Evolutionary conservation across 2,888 invertebrate species (phyloP).

Genomic region (Macrostomum cliftonense): DNA sequence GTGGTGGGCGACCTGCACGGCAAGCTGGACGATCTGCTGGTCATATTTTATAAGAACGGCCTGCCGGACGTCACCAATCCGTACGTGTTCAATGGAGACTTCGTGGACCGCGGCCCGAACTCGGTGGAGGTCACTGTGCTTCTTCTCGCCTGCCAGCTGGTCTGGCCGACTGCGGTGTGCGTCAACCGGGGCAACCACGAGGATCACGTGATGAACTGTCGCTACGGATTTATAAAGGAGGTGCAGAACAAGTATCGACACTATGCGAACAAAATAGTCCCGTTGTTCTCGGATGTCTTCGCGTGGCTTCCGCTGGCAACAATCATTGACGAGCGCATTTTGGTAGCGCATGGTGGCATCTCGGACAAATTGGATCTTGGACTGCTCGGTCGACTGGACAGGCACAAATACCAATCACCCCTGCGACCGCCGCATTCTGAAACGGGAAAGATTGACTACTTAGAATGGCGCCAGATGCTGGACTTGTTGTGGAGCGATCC

Average conservation of each 20-base stretch:
- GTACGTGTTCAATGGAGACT: slow-evolving; percentile 80
- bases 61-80: slow-evolving; percentile 77
- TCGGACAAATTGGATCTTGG: slow-evolving; percentile 63
- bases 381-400: slow-evolving; percentile 49
- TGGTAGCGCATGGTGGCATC: slow-evolving; percentile 78
- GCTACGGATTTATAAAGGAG: slow-evolving; percentile 79
- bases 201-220: slow-evolving; percentile 68
- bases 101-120: slow-evolving; percentile 74
- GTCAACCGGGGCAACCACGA: slow-evolving; percentile 83
- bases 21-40: slow-evolving; percentile 71
- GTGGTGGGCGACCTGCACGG: slow-evolving; percentile 82
- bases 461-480: slow-evolving; percentile 75
- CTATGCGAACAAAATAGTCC: slow-evolving; percentile 47
- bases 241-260: slow-evolving; percentile 69
- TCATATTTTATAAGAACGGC: slow-evolving; percentile 68
- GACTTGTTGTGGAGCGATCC: slow-evolving; percentile 87
- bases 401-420: slow-evolving; percentile 69
- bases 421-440: slow-evolving; percentile 60
- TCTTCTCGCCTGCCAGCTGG: slow-evolving; percentile 56
- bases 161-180: slow-evolving; percentile 64
- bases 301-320: slow-evolving; percentile 77
- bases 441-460: slow-evolving; percentile 50
- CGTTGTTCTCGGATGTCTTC: slow-evolving; percentile 68
- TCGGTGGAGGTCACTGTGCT: slow-evolving; percentile 65
- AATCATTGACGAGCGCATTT: slow-evolving; percentile 66